Evolutionary conservation across 2,797 vertebrate genomes (phyloP).

Genomic region (Spinus pinus): DNA sequence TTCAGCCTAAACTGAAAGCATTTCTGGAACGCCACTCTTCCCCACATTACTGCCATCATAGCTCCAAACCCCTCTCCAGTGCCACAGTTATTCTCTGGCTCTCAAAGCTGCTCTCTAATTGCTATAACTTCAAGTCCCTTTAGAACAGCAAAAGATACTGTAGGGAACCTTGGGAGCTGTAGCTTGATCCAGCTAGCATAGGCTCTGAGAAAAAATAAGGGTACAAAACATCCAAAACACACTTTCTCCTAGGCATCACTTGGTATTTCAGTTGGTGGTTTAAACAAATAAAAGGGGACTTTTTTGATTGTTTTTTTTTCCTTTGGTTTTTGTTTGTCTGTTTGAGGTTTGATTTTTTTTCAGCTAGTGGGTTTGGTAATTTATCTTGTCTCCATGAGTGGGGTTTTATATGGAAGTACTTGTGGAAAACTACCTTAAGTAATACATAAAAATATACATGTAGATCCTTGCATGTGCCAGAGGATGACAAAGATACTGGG

Average conservation of each 20-base stretch:
- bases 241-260: not conserved
- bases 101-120: not conserved
- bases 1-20: not conserved
- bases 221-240: not conserved
- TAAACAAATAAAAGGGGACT: not conserved
- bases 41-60: not conserved
- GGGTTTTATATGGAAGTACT: not conserved
- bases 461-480: not conserved
- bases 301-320: not conserved
- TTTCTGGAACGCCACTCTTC: accelerated
- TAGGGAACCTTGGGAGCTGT: not conserved
- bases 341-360: not conserved
- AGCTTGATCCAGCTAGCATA: not conserved
- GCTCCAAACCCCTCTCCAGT: not conserved
- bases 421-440: not conserved
- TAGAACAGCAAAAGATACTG: not conserved
- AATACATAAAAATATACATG: not conserved
- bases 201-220: not conserved
- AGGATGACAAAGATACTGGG: not conserved
- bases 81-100: not conserved
- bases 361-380: not conserved
- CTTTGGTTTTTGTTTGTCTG: not conserved
- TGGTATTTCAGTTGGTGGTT: not conserved
- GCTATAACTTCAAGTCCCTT: not conserved
- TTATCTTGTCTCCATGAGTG: not conserved